Evolutionary conservation across 2,113 vertebrate genomes (phyloP).

Genomic region (Bubalus kerabau): DNA sequence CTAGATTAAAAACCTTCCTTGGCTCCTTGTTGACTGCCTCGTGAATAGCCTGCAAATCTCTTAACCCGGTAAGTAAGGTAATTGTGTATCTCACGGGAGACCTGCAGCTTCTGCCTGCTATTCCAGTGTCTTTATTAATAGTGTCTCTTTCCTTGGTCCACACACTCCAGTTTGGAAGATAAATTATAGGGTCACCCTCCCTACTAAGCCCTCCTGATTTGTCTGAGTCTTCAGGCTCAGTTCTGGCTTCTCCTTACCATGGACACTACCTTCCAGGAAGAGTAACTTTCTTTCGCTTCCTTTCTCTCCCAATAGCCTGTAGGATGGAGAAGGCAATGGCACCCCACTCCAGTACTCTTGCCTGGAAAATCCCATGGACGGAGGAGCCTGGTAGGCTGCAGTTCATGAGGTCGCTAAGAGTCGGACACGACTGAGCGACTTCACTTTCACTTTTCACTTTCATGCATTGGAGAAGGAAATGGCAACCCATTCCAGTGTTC

Average conservation of each 20-base stretch:
- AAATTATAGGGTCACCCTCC: background rate
- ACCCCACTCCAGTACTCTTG: too few relatives aligned
- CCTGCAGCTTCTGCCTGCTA: background rate
- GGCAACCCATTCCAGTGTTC: too few relatives aligned
- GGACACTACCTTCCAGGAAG: background rate
- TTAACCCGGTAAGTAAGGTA: background rate
- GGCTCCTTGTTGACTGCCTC: background rate
- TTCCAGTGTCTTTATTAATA: background rate
- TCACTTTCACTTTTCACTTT: too few relatives aligned
- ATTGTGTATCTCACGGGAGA: background rate
- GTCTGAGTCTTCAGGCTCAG: background rate
- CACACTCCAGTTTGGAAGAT: background rate
- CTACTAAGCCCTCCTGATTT: background rate
- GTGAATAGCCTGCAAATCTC: background rate
- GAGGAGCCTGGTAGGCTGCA: too few relatives aligned
- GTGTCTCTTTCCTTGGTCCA: background rate
- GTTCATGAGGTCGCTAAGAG: too few relatives aligned
- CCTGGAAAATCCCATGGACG: too few relatives aligned
- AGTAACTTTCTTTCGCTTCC: background rate
- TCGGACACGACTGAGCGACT: too few relatives aligned
- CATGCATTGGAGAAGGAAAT: too few relatives aligned
- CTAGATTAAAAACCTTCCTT: background rate
- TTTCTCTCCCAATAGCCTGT: background rate
- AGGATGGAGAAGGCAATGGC: too few relatives aligned
- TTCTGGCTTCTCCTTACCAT: background rate